A percentile compares a stretch with the other conserved stretches of the same genome.
Conservation (phyloP, 2,113 vertebrate species). For the Sinosuthora webbiana region DNA sequence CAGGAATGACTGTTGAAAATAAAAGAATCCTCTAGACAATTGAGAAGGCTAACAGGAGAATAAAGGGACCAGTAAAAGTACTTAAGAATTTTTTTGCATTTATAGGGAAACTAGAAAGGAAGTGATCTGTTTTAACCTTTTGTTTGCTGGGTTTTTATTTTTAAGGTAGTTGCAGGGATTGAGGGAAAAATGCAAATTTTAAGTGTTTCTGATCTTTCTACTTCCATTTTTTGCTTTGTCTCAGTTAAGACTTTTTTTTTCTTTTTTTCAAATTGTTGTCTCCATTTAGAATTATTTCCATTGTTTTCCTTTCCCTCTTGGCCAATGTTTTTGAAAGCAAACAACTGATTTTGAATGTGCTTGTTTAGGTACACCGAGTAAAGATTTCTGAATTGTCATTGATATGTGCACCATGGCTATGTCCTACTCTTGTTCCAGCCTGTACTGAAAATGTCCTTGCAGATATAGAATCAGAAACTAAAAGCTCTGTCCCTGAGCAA, state of each 20-base stretch:
- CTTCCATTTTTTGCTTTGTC: background rate
- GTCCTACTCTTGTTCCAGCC: background rate
- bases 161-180: background rate
- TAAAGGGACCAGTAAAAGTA: background rate
- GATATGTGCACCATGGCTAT: accelerated
- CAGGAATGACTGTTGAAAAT: background rate
- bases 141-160: background rate
- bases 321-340: background rate
- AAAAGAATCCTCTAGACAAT: background rate
- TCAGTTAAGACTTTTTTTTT: background rate
- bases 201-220: background rate
- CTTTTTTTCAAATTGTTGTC: background rate
- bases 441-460: background rate
- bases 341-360: background rate
- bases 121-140: background rate
- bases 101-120: background rate
- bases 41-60: background rate
- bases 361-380: background rate
- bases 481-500: background rate
- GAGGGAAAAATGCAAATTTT: background rate
- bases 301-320: background rate
- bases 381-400: background rate
- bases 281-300: background rate
- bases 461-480: background rate
- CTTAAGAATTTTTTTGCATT: background rate